A percentile compares a stretch with the other conserved stretches of the same genome.
Evolutionary conservation across 2,888 invertebrate genomes (phyloP).

Genomic region (Epinotia ramella): DNA sequence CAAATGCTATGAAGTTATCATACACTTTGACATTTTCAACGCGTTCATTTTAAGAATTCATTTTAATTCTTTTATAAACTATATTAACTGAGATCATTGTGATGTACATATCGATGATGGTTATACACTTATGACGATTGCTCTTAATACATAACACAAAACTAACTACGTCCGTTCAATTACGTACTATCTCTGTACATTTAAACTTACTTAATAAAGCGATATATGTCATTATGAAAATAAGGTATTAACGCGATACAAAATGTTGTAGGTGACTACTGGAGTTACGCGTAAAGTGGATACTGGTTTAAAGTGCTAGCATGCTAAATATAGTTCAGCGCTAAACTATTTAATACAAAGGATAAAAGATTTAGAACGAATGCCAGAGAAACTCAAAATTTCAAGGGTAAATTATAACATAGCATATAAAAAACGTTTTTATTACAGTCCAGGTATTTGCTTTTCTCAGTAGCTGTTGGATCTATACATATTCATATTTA

Average conservation of each 20-base stretch:
- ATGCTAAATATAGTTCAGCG: not conserved
- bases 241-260: constrained; percentile 35
- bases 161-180: constrained; percentile 14
- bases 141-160: not conserved
- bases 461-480: not conserved
- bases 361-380: not conserved
- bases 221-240: constrained; percentile 38
- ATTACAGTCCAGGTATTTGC: not conserved
- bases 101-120: not conserved
- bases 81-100: not conserved
- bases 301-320: constrained; percentile 28
- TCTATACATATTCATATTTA: too few relatives aligned
- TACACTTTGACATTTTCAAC: not conserved
- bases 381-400: too few relatives aligned
- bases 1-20: too few relatives aligned
- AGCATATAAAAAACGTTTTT: not conserved
- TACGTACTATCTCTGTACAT: constrained; percentile 21
- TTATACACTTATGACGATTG: constrained; percentile 7
- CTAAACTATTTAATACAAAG: not conserved
- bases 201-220: constrained; percentile 28
- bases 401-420: too few relatives aligned
- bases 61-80: not conserved
- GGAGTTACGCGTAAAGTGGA: constrained; percentile 35
- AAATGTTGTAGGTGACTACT: constrained; percentile 32
- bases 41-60: not conserved